Percentiles rank a stretch among this genome's conserved stretches.
phyloP scores from a whole-genome alignment of 37 sponge, comb jelly and placozoan species.

The Halichondria panicea region DNA sequence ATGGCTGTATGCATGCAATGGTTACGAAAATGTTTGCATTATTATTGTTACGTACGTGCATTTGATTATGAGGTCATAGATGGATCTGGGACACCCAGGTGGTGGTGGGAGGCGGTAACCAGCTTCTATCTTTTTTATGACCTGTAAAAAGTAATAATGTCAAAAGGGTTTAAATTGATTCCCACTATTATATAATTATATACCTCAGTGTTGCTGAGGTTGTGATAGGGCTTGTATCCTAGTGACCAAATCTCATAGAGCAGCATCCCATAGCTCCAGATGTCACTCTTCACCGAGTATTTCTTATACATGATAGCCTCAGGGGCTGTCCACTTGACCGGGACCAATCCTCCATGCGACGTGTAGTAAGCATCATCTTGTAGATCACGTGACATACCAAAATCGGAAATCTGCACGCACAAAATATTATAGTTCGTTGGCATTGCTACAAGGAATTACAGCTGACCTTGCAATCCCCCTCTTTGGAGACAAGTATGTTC shows the following conservation, averaged over 20 bases:
- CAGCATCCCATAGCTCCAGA: conserved; percentile 4
- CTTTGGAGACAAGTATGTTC: not conserved
- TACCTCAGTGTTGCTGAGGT: not conserved
- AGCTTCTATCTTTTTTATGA: conserved; percentile 21
- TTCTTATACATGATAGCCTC: conserved; percentile 6
- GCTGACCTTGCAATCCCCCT: not conserved
- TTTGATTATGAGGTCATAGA: conserved; percentile 40
- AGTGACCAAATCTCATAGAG: conserved; percentile 12
- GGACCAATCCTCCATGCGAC: conserved; percentile 4
- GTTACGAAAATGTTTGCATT: not conserved
- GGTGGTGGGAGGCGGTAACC: conserved; percentile 50
- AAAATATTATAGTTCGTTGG: no score
- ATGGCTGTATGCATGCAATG: not conserved
- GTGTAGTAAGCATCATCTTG: not conserved
- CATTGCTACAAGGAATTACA: no score
- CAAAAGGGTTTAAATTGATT: not conserved
- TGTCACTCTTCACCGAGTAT: not conserved
- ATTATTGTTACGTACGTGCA: conserved; percentile 39
- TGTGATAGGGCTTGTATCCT: conserved; percentile 1
- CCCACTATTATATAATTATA: not conserved
- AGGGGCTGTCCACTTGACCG: conserved; percentile 8
- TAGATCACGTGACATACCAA: conserved; percentile 6
- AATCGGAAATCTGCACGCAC: conserved; percentile 5
- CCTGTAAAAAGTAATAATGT: not conserved
- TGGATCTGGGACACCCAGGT: conserved; percentile 10